Conservation (phyloP, 2,888 invertebrate species). For the Pinctada fucata region DNA sequence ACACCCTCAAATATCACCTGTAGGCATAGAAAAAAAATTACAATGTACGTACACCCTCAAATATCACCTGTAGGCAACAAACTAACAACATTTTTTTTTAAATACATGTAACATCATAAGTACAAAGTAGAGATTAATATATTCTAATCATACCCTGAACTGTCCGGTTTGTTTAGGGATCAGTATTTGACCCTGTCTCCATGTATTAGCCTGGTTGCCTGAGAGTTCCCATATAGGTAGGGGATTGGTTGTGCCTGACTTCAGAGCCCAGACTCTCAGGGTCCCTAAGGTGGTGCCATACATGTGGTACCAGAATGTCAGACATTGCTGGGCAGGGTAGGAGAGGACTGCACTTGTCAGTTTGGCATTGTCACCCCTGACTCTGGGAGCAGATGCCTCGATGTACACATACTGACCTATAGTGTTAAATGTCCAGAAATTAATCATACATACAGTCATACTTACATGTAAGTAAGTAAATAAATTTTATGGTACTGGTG, state of each 20-base stretch:
- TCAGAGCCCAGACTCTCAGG: constrained; percentile 58
- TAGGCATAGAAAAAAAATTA: neutral
- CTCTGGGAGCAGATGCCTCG: constrained; percentile 55
- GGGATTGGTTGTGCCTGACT: constrained; percentile 50
- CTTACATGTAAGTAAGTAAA: neutral
- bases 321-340: constrained; percentile 47
- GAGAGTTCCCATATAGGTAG: constrained; percentile 61
- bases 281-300: constrained; percentile 61
- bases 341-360: constrained; percentile 49
- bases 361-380: constrained; percentile 59
- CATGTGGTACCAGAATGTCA: constrained; percentile 74
- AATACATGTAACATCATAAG: no score
- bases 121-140: no score
- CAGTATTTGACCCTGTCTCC: constrained; percentile 55
- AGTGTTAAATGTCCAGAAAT: constrained; percentile 4
- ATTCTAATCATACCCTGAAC: constrained; percentile 50
- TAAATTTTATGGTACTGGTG: neutral
- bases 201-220: constrained; percentile 51
- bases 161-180: constrained; percentile 51
- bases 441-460: neutral
- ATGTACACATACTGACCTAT: constrained; percentile 56
- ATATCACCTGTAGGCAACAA: constrained; percentile 57
- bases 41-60: constrained; percentile 63
- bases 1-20: constrained; percentile 72
- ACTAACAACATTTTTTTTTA: no score